Base-by-base conservation (phyloP, 2,888 invertebrate genomes). In the Callinectes sapidus region DNA sequence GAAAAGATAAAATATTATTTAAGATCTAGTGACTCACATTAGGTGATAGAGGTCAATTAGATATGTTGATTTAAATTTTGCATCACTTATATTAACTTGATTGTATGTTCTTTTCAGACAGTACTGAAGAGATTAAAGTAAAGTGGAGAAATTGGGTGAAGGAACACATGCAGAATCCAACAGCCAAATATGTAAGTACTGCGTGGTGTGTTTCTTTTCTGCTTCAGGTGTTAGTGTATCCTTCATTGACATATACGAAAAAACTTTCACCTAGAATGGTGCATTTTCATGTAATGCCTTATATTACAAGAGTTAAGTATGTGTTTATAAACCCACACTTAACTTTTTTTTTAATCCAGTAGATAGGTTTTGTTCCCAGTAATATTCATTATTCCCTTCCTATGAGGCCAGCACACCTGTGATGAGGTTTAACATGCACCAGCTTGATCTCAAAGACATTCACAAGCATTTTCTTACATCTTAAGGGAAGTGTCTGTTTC, bases 131-230 rank as follows among this genome's bases (percentile, higher is more conserved):
- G 32, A 66, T 42, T 10, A 85, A 87, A 32, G 32, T 90, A 16
- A 86, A n/a, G n/a, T 92, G 92, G 92, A 90, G 90, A 71, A 35
- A 71, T 13, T 92, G 92, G 92, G 90, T 92, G 32, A 86, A 42
- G 28, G 71, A 90, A 14, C 6, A 90, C 81, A 90, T 92, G 87
- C 71, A 90, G 32, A 90, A 92, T 54, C 92, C 92, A 8, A 90
- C 87, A 61, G 90, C 86, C n/a, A 92, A 77, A 54, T 71, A 92
- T 71, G 92, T 92, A 35, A 91, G 91, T 35, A 10, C 13, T 89
- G 2, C n/a, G 28, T 13, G 13, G n/a, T 71, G 28, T 71, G 71
- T 10, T 10, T 71, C 71, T 71, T 10, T 28, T 71, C 71, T 71
- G 6, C 5, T 61, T 18, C 5, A 61, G 61, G 23, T 61, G 2